A percentile compares a stretch with the other conserved stretches of the same genome.
Conservation (phyloP, 2,113 vertebrate genomes). For the Lethenteron camtschaticum region DNA sequence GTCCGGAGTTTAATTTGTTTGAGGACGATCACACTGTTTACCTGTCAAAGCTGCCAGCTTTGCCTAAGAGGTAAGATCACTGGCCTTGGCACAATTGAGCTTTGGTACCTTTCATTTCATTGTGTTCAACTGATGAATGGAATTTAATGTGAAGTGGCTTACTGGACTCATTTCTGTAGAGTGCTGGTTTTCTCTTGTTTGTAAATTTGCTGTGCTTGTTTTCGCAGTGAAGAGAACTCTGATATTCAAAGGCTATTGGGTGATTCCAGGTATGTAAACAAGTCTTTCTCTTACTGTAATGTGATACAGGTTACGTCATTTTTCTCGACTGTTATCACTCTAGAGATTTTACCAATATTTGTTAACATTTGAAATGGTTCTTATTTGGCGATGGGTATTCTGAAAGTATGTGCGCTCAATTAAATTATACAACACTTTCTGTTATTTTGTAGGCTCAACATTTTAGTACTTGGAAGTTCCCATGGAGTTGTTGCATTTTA, state of each 20-base stretch:
- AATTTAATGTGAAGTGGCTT: not conserved
- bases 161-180: not conserved
- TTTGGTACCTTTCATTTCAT: too few species aligned
- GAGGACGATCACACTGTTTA: slow-evolving; percentile 79
- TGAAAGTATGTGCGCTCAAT: too few species aligned
- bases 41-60: slow-evolving; percentile 59
- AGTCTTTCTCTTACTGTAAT: too few species aligned
- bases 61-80: slow-evolving; percentile 63
- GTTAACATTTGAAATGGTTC: too few species aligned
- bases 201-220: slow-evolving; percentile 9
- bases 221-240: slow-evolving; percentile 80
- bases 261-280: slow-evolving; percentile 49
- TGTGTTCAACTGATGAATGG: too few species aligned
- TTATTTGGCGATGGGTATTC: too few species aligned
- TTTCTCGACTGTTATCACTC: too few species aligned
- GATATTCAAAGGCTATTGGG: slow-evolving; percentile 89
- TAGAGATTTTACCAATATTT: too few species aligned
- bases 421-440: too few species aligned
- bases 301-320: too few species aligned
- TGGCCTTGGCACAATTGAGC: slow-evolving; percentile 4
- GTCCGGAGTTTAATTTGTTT: slow-evolving; percentile 40
- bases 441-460: slow-evolving; percentile 41
- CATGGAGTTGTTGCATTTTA: slow-evolving; percentile 71
- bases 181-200: slow-evolving; percentile 4
- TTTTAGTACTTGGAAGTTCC: slow-evolving; percentile 65